Conservation (phyloP, 2,113 vertebrate species). For the Caranx ignobilis region DNA sequence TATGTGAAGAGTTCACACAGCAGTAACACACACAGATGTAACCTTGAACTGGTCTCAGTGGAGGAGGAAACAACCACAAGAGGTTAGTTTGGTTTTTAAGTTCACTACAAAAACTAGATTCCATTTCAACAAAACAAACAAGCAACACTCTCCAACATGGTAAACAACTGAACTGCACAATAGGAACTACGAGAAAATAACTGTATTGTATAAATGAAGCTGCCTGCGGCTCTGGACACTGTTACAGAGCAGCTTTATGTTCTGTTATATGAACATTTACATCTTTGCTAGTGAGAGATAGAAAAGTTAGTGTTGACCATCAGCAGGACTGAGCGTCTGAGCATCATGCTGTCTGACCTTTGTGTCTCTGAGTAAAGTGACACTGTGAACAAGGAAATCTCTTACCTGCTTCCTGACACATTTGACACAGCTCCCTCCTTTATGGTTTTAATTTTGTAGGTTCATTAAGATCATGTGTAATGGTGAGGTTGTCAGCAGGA, state of each 20-base stretch:
- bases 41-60: too few relatives aligned
- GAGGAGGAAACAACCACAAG: too few relatives aligned
- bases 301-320: background rate
- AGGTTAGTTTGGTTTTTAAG: too few relatives aligned
- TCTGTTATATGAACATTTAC: background rate
- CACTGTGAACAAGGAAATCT: too few relatives aligned
- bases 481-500: constrained; percentile 40
- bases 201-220: background rate
- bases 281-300: background rate
- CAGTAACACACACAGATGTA: too few relatives aligned
- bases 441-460: background rate
- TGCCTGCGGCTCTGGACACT: background rate
- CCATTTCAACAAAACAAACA: too few relatives aligned
- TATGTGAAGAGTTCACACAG: too few relatives aligned
- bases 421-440: background rate
- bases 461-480: background rate
- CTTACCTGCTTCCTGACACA: background rate
- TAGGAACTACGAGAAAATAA: too few relatives aligned
- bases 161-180: too few relatives aligned
- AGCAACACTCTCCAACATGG: too few relatives aligned
- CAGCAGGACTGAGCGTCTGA: background rate
- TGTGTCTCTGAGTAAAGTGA: background rate
- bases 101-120: too few relatives aligned
- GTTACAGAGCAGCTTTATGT: background rate
- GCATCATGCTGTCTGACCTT: background rate